phyloP scores from a whole-genome alignment of 2,797 vertebrate genomes.

The Remorina albescens region DNA sequence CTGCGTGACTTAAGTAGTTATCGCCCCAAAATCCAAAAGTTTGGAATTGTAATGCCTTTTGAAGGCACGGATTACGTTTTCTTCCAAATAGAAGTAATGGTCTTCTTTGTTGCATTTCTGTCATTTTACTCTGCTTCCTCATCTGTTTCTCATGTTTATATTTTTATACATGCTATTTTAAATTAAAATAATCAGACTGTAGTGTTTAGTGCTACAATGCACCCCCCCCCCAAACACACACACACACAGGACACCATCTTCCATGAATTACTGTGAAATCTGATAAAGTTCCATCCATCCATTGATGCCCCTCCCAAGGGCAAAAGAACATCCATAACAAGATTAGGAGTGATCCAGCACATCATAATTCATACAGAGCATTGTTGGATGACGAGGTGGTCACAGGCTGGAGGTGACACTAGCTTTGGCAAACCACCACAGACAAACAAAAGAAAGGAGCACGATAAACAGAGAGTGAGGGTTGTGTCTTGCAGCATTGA shows the following conservation, averaged over 20 bases:
- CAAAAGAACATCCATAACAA: constrained; percentile 83
- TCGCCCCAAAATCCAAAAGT: too few species aligned
- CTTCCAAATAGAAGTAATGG: neutral
- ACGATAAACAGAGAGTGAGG: constrained; percentile 26
- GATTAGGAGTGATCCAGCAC: constrained; percentile 82
- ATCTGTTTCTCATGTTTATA: constrained; percentile 11
- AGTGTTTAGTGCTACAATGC: constrained; percentile 26
- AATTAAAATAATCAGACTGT: constrained; percentile 23
- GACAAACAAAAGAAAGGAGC: constrained; percentile 14
- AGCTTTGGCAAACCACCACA: constrained; percentile 61
- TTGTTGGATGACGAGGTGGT: constrained; percentile 72
- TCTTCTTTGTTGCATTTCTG: neutral
- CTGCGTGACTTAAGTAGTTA: too few species aligned
- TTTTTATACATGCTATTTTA: constrained; percentile 27
- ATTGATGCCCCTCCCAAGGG: constrained; percentile 82
- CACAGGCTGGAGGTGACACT: constrained; percentile 74
- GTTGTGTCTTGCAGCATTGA: constrained; percentile 15
- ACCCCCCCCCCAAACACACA: constrained; percentile 39
- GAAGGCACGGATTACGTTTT: too few species aligned
- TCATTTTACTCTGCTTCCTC: neutral
- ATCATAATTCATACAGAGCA: constrained; percentile 82
- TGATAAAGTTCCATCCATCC: constrained; percentile 81
- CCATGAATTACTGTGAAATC: constrained; percentile 82
- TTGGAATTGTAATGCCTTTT: too few species aligned
- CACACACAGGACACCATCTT: constrained; percentile 61